Evolutionary conservation across 2,888 invertebrate genomes (phyloP), one percentile per base, ranked within the genome.

Genomic region (Drosophila aldrichi): DNA sequence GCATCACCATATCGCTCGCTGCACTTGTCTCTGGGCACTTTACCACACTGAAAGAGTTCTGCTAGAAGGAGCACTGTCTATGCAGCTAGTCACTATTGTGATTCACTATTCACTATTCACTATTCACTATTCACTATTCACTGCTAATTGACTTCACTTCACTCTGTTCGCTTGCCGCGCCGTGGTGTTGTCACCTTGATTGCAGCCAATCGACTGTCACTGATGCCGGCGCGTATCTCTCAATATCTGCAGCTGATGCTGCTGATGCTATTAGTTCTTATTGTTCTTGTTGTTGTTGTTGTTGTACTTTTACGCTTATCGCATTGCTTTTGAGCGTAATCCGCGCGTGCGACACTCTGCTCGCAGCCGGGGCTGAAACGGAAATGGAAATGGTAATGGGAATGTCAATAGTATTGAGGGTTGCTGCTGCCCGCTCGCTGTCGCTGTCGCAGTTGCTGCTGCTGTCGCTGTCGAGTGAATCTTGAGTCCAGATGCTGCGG

Each of bases 1-100:
- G 86, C 93, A 93, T 93, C 91, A 93, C 93, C 93, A 93, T 93
- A 63, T 79, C 60, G 71, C 60, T 66, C 14, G 14, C 38, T 46
- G 44, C 60, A 69, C 57, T 66, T 55, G 59, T 57, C 51, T 59
- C 38, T 34, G 20, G 32, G 36, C 60, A 56, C 69, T 63, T 29
- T 8, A 52, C 41, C 36, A 44, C 56, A 57, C 63, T 56, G n/a
- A 14, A 22, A 14, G n/a, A 36, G 22, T 32, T 64, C 48, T n/a
- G n/a, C n/a, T n/a, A 61, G 25, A 67, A 6, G 7, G 7, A 5
- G 36, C 36, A 14, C 36, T 36, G 14, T 6, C 14, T 36, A 5
- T 36, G 1, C 6, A 5, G 6, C 5, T 29, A 40, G n/a, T 40
- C 40, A n/a, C n/a, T 8, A 16, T 38, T 38, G n/a, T 8, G 7